Evolutionary conservation across 2,113 vertebrate species (phyloP), one percentile per base, ranked within the genome.

Genomic region (Grallaria varia): DNA sequence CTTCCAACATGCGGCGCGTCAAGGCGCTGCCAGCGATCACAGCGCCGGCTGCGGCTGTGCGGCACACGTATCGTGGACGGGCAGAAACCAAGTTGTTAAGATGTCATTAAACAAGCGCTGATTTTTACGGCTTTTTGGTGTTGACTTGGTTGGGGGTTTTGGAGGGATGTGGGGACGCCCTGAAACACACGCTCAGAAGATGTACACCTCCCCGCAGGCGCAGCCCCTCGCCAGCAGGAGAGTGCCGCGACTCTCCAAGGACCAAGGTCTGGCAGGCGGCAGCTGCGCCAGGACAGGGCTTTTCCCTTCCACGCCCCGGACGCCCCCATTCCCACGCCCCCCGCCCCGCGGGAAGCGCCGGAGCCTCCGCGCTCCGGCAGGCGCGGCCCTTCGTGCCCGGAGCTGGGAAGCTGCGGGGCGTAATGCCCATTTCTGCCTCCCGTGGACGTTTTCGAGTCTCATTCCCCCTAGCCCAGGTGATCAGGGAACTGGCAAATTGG

Each of bases 1-100:
- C 84, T 44, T 80, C 83, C 63, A 49, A 17, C 0, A 35, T 3
- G 30, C 3, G n/a, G 72, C 90, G 47, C 5, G 39, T 35, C 68
- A 75, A 63, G 0, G 42, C 4, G 2, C 67, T 52, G 59, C 64
- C 21, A 27, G 25, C 67, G 58, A 9, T 37, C 40, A 4, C 3
- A 40, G 0, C 31, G 56, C 62, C 12, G 3, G 1, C 73, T 23
- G 49, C 3, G 30, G 55, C 73, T 49, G 87, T 79, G 52, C 8
- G 49, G 33, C 33, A 15, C 55, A 6, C 14, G 28, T 2, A 27
- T 0, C 4, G 42, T 2, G 27, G 0, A 35, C 0, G 40, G 23
- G 12, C 21, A 12, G 3, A 8, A 28, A 27, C 4, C 5, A 17
- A 56, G 27, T 8, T 22, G 60, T 10, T 45, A 6, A 6, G 23